Conservation (phyloP, 2,888 invertebrate species). For the Limenitis camilla region DNA sequence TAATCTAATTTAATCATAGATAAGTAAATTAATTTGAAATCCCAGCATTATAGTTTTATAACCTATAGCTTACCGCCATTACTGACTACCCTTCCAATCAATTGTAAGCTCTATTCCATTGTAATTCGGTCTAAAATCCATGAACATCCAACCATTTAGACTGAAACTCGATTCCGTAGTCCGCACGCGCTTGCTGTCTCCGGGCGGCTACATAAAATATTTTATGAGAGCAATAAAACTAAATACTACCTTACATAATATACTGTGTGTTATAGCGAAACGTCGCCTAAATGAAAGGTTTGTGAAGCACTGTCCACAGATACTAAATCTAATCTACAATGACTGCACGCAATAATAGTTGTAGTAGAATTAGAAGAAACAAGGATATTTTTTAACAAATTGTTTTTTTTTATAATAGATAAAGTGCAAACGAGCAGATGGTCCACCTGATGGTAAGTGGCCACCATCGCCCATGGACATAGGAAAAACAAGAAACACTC, state of each 20-base stretch:
- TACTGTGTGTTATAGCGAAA: conserved; percentile 10
- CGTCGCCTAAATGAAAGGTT: conserved; percentile 13
- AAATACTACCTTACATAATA: conserved; percentile 29
- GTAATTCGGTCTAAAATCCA: conserved; percentile 8
- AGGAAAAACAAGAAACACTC: no score
- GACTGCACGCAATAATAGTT: no score
- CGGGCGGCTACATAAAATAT: conserved; percentile 34
- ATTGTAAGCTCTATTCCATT: conserved; percentile 2
- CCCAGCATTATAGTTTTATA: conserved; percentile 19
- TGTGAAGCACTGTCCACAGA: neutral
- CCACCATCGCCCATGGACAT: no score
- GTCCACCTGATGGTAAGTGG: no score
- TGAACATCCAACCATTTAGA: conserved; percentile 7
- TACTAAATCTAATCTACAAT: no score
- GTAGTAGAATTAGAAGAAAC: neutral
- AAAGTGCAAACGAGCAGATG: no score
- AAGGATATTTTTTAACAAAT: no score
- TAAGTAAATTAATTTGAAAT: conserved; percentile 21
- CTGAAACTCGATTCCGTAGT: conserved; percentile 28
- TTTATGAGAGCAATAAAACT: conserved; percentile 36
- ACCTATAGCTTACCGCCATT: conserved; percentile 8
- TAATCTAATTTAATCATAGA: no score
- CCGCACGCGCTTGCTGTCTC: conserved; percentile 30
- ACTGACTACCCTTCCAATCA: neutral
- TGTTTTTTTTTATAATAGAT: no score